Percentiles rank a stretch among this genome's conserved stretches.
These are phyloP conservation scores for Anoplius nigerrimus DNA, from an alignment of 2,888 invertebrate genomes.

Conservation along the genomic window DNA sequence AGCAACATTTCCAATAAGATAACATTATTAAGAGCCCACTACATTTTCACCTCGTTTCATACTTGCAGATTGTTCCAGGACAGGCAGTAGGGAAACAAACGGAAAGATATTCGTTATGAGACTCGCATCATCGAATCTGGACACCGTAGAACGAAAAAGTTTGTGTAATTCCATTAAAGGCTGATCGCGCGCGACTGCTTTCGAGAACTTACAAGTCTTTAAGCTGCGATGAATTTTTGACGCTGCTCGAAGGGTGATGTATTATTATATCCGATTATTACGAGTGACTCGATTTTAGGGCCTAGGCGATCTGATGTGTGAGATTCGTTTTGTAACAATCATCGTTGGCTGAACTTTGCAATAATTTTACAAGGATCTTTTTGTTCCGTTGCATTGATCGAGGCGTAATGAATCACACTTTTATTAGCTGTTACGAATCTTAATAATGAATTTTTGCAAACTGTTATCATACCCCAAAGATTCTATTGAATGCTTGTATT, in stretches of 20 bases:
- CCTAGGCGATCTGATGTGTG: slow-evolving; percentile 12
- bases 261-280: slow-evolving; percentile 1
- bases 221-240: slow-evolving; percentile 4
- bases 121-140: not conserved
- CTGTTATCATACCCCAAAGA: slow-evolving; percentile 46
- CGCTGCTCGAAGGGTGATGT: not conserved
- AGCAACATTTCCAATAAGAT: too few species aligned
- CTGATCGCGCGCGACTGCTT: slow-evolving; percentile 22
- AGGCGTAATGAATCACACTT: slow-evolving; percentile 19
- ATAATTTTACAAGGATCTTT: slow-evolving; percentile 38
- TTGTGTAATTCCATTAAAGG: slow-evolving; percentile 34
- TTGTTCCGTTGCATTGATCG: slow-evolving; percentile 25
- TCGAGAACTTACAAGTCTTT: slow-evolving; percentile 8
- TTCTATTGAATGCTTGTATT: slow-evolving; percentile 36
- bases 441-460: slow-evolving; percentile 34
- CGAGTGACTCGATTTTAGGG: not conserved
- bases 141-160: slow-evolving; percentile 30
- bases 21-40: not conserved
- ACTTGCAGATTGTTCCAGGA: not conserved
- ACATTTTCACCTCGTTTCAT: not conserved
- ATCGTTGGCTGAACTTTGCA: slow-evolving; percentile 46
- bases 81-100: too few species aligned
- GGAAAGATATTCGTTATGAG: not conserved
- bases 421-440: slow-evolving; percentile 47
- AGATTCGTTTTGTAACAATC: slow-evolving; percentile 25